Evolutionary conservation across 2,888 invertebrate genomes (phyloP).

Genomic region (Agrochola lota): DNA sequence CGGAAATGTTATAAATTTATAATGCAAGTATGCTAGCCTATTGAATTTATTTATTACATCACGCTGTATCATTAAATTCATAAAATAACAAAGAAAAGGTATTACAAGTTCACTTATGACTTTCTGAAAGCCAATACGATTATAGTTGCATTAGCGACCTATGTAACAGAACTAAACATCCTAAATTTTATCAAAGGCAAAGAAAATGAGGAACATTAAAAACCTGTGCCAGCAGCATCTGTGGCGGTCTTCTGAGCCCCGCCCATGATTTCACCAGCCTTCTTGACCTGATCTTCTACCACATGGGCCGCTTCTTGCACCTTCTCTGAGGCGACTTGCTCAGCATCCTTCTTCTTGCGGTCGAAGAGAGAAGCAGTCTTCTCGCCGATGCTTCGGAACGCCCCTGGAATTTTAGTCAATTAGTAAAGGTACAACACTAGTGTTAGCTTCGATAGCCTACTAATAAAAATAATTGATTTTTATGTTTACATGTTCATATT

Average conservation of each 20-base stretch:
- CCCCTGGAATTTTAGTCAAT: constrained; percentile 85
- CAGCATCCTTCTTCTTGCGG: constrained; percentile 93
- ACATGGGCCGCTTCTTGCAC: constrained; percentile 91
- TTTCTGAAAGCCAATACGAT: constrained; percentile 1
- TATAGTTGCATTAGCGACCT: background rate
- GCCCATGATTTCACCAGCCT: constrained; percentile 91
- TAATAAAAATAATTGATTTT: background rate
- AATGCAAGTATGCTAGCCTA: constrained; percentile 12
- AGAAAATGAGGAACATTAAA: background rate
- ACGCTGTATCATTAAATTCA: background rate
- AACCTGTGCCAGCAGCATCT: constrained; percentile 88
- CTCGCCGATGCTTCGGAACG: constrained; percentile 93
- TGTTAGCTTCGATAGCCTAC: background rate
- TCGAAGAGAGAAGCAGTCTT: constrained; percentile 93
- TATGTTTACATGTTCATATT: background rate
- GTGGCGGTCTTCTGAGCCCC: constrained; percentile 90
- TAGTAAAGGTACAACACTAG: constrained; percentile 40
- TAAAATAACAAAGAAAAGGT: background rate
- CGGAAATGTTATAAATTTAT: constrained; percentile 41
- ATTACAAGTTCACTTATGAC: background rate
- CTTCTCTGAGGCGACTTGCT: constrained; percentile 91
- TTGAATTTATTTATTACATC: constrained; percentile 19
- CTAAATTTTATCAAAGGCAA: background rate
- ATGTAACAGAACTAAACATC: background rate
- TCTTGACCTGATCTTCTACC: constrained; percentile 92